Evolutionary conservation across 1,140 invertebrate species (phyloP).

Genomic region (Pentalonia nigronervosa): DNA sequence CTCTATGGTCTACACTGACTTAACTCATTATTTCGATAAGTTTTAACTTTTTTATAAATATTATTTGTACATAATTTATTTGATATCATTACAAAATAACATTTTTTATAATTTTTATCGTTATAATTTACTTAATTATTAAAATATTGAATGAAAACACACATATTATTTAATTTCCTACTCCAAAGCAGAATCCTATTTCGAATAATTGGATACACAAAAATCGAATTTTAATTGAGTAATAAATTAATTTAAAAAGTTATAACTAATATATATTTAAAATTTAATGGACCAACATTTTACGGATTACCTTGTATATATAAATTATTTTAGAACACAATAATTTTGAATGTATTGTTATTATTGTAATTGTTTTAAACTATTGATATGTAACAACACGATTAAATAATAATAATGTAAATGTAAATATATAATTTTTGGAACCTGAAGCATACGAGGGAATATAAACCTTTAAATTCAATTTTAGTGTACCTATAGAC

Average conservation of each 20-base stretch:
- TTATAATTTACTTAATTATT: background rate
- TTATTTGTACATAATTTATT: too few species aligned
- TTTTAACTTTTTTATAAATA: background rate
- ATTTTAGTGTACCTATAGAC: background rate
- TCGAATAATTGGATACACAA: too few species aligned
- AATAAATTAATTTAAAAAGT: too few species aligned
- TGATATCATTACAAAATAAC: too few species aligned
- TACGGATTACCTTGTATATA: background rate
- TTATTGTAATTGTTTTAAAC: background rate
- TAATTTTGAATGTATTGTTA: too few species aligned
- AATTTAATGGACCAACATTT: background rate
- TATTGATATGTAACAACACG: background rate
- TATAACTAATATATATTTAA: background rate
- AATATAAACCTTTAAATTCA: background rate
- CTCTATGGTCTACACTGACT: background rate
- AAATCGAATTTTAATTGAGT: background rate
- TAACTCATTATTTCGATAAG: background rate
- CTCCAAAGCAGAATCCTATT: background rate
- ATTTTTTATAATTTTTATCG: background rate
- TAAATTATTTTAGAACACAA: background rate
- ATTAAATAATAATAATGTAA: background rate
- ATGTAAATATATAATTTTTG: too few species aligned
- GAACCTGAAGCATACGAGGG: too few species aligned
- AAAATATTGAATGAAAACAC: background rate
- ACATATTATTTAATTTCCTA: background rate